phyloP scores from a whole-genome alignment of 1,140 invertebrate genomes.

The Pseudoatta argentina region DNA sequence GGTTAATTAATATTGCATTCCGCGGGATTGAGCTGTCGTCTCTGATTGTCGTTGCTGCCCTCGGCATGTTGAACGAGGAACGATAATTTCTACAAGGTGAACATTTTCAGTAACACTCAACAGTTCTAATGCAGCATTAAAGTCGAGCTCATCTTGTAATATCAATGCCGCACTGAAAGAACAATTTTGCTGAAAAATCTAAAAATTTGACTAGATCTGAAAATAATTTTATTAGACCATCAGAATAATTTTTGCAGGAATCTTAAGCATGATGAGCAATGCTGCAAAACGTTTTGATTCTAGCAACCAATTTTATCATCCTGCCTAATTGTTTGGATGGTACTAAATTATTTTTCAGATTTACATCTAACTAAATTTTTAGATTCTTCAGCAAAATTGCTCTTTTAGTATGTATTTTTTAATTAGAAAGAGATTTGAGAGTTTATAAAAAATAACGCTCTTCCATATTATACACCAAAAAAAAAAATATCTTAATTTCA shows the following conservation, averaged over 20 bases:
- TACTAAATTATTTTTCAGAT: too few species aligned
- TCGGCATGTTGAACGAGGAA: not conserved
- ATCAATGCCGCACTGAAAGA: not conserved
- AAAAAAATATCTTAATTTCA: too few species aligned
- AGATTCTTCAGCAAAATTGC: too few species aligned
- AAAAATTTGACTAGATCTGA: too few species aligned
- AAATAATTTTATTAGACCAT: too few species aligned
- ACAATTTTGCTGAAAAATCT: too few species aligned
- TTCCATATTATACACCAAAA: not conserved
- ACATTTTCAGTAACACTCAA: not conserved
- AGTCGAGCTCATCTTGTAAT: not conserved
- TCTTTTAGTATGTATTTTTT: not conserved
- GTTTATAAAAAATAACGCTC: not conserved
- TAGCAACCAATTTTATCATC: too few species aligned
- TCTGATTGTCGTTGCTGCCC: not conserved
- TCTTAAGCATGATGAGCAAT: too few species aligned
- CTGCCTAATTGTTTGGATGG: too few species aligned
- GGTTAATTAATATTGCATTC: constrained; percentile 59
- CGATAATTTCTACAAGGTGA: not conserved
- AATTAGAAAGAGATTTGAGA: not conserved
- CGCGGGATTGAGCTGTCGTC: constrained; percentile 45
- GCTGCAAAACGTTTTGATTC: too few species aligned
- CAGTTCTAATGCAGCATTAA: not conserved
- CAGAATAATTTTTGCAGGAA: too few species aligned
- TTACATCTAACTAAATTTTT: too few species aligned